Base-by-base conservation (phyloP, 1,140 invertebrate genomes). In the Drosophila insularis region DNA sequence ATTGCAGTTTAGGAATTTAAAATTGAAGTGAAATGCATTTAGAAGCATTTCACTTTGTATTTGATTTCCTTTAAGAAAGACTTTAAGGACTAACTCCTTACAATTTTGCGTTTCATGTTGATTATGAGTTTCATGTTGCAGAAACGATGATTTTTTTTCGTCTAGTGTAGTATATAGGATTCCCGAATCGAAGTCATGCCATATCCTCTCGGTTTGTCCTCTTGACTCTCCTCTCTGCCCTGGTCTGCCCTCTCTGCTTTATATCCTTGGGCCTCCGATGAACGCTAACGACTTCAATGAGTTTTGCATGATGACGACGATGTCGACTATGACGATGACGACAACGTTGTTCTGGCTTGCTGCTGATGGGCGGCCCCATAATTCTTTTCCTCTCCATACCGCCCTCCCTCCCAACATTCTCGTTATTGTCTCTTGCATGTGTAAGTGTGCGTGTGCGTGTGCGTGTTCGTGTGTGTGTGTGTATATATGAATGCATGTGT, bases 201-300 rank as follows among this genome's bases (percentile, higher is more conserved):
- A 56, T 69, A 66, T 21, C 31, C 66, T 69, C 21, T 13, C 58
- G 63, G 55, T 40, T 32, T 14, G 2, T 3, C 1, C 46, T 23
- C 31, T 23, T 7, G 35, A 2, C 32, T 2, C 11, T 4, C 4
- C 31, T 46, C 21, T 31, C 39, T 39, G 31, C n/a, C n/a, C n/a
- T n/a, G n/a, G n/a, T n/a, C n/a, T n/a, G n/a, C n/a, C n/a, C n/a
- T n/a, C n/a, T n/a, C n/a, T n/a, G 68, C 72, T 86, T 72, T 79
- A 77, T 87, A 76, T 77, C 71, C 82, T 81, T 71, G 79, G 82
- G 56, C 63, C 62, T 54, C 50, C 61, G 66, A 85, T 68, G 71
- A 75, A 79, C 79, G 81, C 81, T 82, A 86, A 87, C 81, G 81
- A 86, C 81, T 87, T 82, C 75, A 86, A 82, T 89, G 82, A 87